Conservation (phyloP, 2,888 invertebrate species). For the Neocrepidodera transversa region DNA sequence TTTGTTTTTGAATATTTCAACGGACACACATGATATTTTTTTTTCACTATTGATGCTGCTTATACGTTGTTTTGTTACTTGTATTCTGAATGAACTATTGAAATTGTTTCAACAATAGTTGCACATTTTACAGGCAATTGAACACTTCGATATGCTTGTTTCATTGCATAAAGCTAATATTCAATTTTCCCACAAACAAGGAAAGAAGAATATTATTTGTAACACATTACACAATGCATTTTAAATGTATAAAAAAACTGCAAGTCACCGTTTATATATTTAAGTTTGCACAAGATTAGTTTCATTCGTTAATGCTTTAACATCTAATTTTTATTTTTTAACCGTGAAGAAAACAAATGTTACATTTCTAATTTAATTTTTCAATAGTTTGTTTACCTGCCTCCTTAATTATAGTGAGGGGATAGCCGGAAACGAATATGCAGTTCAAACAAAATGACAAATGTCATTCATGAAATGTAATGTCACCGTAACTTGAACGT, state of each 20-base stretch:
- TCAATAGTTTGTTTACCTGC: neutral
- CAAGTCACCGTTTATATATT: neutral
- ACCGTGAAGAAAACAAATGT: conserved; percentile 3
- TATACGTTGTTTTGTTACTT: neutral
- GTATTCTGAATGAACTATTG: conserved; percentile 1
- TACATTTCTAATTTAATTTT: neutral
- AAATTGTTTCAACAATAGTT: conserved; percentile 9
- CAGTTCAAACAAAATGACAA: too few relatives aligned
- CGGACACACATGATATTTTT: neutral
- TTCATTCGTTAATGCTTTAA: neutral
- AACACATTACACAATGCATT: too few relatives aligned
- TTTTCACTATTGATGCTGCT: neutral
- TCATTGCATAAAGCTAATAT: conserved; percentile 6
- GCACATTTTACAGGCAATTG: conserved; percentile 11
- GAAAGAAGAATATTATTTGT: too few relatives aligned
- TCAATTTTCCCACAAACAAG: conserved; percentile 11
- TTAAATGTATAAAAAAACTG: neutral
- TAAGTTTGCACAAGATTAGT: neutral
- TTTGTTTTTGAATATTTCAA: conserved; percentile 27
- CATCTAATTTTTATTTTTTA: neutral
- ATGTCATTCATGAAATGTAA: too few relatives aligned
- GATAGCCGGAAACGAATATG: too few relatives aligned
- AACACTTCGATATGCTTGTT: neutral
- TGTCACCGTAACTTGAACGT: too few relatives aligned
- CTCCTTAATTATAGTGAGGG: too few relatives aligned